Percentiles rank a stretch among this genome's conserved stretches.
Evolutionary conservation across 2,888 invertebrate species (phyloP).

Genomic region (Chaetoderma sp.): DNA sequence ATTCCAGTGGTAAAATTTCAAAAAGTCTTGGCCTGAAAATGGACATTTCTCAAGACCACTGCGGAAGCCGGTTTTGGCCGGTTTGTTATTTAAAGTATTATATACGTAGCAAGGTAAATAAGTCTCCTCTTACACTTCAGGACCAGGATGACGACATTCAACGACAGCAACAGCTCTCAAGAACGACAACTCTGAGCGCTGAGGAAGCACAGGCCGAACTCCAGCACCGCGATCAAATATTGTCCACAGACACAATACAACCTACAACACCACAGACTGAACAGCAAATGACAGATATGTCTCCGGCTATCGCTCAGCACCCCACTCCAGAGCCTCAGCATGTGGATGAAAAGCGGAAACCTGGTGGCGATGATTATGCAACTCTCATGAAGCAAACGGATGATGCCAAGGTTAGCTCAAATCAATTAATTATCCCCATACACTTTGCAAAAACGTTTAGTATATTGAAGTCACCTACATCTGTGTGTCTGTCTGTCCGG

Average conservation of each 20-base stretch:
- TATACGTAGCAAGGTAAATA: too few species aligned
- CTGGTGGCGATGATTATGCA: conserved; percentile 47
- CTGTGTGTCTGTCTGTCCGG: too few species aligned
- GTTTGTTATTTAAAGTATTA: too few species aligned
- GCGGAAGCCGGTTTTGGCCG: too few species aligned
- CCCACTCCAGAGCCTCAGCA: not conserved
- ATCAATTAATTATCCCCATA: too few species aligned
- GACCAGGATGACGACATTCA: conserved; percentile 5
- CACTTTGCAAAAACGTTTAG: too few species aligned
- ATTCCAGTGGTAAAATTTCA: too few species aligned
- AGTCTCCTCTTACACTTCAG: not conserved
- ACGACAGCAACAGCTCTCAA: not conserved
- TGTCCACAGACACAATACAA: conserved; percentile 30
- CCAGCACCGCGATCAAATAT: too few species aligned
- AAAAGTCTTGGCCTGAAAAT: too few species aligned
- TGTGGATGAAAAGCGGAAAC: conserved; percentile 38
- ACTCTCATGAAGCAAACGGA: conserved; percentile 62
- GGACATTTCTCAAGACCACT: too few species aligned
- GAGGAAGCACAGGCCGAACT: conserved; percentile 7
- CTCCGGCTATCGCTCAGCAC: conserved; percentile 24
- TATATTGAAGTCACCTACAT: too few species aligned
- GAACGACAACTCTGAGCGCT: not conserved
- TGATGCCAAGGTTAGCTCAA: conserved; percentile 59
- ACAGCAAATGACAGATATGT: too few species aligned
- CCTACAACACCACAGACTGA: conserved; percentile 31